Evolutionary conservation across 2,888 invertebrate species (phyloP), one percentile per base, ranked within the genome.

Genomic region (Alloscopus bannaensis): DNA sequence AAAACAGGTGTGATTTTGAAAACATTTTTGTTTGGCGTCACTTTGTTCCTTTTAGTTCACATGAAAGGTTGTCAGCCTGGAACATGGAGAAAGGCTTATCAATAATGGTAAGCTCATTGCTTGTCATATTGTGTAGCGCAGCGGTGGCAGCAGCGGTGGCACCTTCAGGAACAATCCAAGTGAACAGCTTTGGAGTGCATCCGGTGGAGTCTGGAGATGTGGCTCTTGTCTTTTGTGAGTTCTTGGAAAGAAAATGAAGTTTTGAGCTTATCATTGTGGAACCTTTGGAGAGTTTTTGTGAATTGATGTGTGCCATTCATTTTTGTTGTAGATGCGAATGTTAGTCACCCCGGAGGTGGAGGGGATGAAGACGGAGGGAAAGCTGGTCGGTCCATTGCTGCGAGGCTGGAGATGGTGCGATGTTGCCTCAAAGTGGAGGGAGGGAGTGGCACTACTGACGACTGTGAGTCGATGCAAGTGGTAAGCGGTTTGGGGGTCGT

Each of bases 221-320:
- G 8, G 45, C 77, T 1, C 26, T 77, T 52, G 57, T 77, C 26
- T 77, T 77, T 64, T 77, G 77, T 77, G 64, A 68, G 76, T 40
- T 47, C 2, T 8, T 13, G 40, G 20, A 50, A 6, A 18, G n/a
- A 59, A 29, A 28, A 26, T 2, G 13, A 70, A 28, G 3, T 59
- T 26, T 18, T 59, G n/a, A n/a, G n/a, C n/a, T 52, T 11, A 55
- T 22, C 4, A 29, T 36, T 52, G 20, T 40, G 13, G 16, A 60
- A 26, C 18, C 60, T 60, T 26, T 52, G 24, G 62, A 62, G 13
- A 29, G 13, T 40, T n/a, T 11, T 28, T 69, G 36, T 24, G 26
- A 11, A 62, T 11, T 31, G 4, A 40, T 47, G 24, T 47, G 18
- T 65, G 18, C n/a, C n/a, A 40, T 22, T 40, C 18, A 18, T 18